These are phyloP conservation scores for Caranx melampygus DNA, from an alignment of 2,113 vertebrate genomes.

Conservation along the genomic window DNA sequence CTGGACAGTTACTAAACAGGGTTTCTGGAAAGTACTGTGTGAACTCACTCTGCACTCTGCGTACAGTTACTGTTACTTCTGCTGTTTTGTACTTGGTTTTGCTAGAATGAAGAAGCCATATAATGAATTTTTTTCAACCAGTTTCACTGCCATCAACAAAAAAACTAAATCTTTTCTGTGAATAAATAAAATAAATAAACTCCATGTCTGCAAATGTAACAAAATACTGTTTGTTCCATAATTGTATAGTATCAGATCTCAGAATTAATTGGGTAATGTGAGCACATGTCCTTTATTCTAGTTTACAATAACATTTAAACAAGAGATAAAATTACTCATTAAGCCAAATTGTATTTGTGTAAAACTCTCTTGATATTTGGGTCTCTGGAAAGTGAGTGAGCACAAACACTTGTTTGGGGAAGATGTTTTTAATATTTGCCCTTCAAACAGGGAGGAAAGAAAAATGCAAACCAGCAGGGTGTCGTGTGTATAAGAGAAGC, in stretches of 20 bases:
- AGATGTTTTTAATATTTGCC: slow-evolving; percentile 31
- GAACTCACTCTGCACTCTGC: slow-evolving; percentile 2
- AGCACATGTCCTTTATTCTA: background rate
- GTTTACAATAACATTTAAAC: slow-evolving; percentile 2
- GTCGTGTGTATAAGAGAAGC: background rate
- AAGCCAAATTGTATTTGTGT: slow-evolving; percentile 36
- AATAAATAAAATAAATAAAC: background rate
- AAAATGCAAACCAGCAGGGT: slow-evolving; percentile 8
- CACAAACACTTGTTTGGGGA: slow-evolving; percentile 29
- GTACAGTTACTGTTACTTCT: background rate
- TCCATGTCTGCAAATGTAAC: background rate
- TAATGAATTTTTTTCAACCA: background rate
- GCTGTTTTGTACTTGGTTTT: background rate
- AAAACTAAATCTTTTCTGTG: background rate
- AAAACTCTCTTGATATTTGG: slow-evolving; percentile 39
- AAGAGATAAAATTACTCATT: slow-evolving; percentile 24
- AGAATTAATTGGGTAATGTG: slow-evolving; percentile 18
- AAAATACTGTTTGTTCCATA: background rate
- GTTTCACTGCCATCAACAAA: slow-evolving; percentile 5
- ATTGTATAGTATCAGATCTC: slow-evolving; percentile 6
- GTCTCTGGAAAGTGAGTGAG: slow-evolving; percentile 24
- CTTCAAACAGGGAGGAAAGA: slow-evolving; percentile 6
- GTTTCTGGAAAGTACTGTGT: background rate
- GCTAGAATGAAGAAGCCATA: background rate
- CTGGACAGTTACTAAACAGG: slow-evolving; percentile 14